Conservation (phyloP, 1,140 invertebrate species). For the Andricus grossulariae region DNA sequence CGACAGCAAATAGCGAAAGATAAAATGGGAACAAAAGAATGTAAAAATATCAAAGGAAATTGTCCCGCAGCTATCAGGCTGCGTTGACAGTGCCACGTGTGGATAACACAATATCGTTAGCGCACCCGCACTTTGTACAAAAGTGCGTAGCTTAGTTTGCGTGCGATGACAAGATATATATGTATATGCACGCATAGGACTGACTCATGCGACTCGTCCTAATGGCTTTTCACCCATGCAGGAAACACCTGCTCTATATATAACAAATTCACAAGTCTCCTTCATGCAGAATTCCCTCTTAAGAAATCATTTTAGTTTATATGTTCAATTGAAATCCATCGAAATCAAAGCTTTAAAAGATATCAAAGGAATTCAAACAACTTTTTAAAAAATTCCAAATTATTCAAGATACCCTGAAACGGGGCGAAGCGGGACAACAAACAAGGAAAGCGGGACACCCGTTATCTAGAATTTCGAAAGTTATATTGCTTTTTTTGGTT, state of each 20-base stretch:
- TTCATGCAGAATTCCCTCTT: too few relatives aligned
- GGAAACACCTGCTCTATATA: background rate
- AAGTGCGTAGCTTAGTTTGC: slow-evolving; percentile 1
- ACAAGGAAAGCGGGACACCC: too few relatives aligned
- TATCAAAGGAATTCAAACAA: too few relatives aligned
- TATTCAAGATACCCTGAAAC: too few relatives aligned
- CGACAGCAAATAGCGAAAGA: background rate
- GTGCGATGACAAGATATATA: slow-evolving; percentile 14
- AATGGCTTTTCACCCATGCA: background rate
- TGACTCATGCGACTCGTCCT: background rate
- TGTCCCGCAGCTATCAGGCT: background rate
- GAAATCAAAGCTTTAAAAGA: too few relatives aligned
- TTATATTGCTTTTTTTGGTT: too few relatives aligned
- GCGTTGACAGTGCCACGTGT: slow-evolving; percentile 9
- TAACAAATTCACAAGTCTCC: too few relatives aligned
- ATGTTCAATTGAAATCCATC: too few relatives aligned
- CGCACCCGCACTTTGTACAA: slow-evolving; percentile 20
- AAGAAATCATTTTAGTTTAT: too few relatives aligned
- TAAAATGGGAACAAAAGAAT: background rate
- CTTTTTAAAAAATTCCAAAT: too few relatives aligned
- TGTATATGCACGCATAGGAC: background rate
- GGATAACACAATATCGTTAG: background rate
- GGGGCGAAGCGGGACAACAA: too few relatives aligned
- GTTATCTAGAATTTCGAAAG: too few relatives aligned
- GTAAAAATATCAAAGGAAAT: slow-evolving; percentile 19